Base-by-base conservation (phyloP, 2,888 invertebrate species). In the Heteropelma amictum region DNA sequence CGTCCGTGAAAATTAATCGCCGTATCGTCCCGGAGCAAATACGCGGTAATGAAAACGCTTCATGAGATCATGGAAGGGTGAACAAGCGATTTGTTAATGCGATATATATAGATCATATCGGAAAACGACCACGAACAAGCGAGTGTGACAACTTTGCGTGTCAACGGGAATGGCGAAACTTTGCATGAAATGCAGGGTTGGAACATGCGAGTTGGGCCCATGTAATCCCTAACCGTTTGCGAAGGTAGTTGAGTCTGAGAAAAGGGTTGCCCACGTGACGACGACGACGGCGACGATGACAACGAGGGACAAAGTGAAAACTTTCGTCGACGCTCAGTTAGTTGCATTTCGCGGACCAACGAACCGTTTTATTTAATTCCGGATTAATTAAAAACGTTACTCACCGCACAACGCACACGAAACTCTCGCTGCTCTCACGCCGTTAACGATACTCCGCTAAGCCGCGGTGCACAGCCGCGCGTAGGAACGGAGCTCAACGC, bases 381-480 rank as follows among this genome's bases (percentile, higher is more conserved):
- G 72, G 71, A 81, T 81, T 81, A 80, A 81, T 81, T 81, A 81
- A 79, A 79, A 77, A 79, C 73, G 78, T 80, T 81, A 76, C 76
- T 67, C 72, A 70, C 68, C 60, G 73, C 76, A 65, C 64, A 73
- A 79, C 77, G 72, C 68, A 8, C 76, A 14, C 33, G 28, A 17
- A 28, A 7, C 49, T 51, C 40, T 8, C 21, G 14, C 17, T 10
- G 23, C 17, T 10, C 30, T 33, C 10, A 2, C 26, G 14, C 6
- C 8, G 8, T 28, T 30, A 28, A 12, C 17, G 28, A 6, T 28
- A 38, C 72, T 28, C 72, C 47, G 33, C 53, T 10, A 14, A 14
- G 1, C 17, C 28, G 12, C 8, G 7, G 33, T 26, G 23, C 23
- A 14, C n/a, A 10, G 35, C 12, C 28, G 47, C 33, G 33, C 14